Evolutionary conservation across 2,888 invertebrate species (phyloP).

Genomic region (Diploptera punctata): DNA sequence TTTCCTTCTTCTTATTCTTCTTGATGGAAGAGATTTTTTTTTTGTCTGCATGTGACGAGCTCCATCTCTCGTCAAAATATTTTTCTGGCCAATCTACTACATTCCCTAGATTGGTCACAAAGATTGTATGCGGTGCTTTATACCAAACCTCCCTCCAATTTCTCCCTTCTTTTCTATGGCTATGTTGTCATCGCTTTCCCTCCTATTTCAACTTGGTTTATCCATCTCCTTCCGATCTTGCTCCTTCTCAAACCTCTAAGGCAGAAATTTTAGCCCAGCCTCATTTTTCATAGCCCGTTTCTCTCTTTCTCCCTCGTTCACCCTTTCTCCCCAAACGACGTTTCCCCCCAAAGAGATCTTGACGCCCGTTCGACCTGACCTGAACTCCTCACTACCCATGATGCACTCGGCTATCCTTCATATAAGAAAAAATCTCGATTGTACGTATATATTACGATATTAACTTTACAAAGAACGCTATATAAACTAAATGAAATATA

Average conservation of each 20-base stretch:
- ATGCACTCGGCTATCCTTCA: not conserved
- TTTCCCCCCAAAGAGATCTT: conserved; percentile 8
- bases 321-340: not conserved
- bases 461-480: too few species aligned
- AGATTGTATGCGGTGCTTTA: conserved; percentile 20
- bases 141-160: not conserved
- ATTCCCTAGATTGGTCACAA: conserved; percentile 15
- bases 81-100: conserved; percentile 16
- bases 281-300: conserved; percentile 18
- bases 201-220: conserved; percentile 41
- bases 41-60: not conserved
- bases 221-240: conserved; percentile 26
- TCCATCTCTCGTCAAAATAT: conserved; percentile 22
- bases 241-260: conserved; percentile 32
- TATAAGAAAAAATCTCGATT: too few species aligned
- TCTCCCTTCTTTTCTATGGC: conserved; percentile 10
- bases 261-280: conserved; percentile 23
- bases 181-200: conserved; percentile 32
- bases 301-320: conserved; percentile 18
- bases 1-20: too few species aligned
- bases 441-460: too few species aligned
- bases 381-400: not conserved
- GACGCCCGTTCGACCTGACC: conserved; percentile 15
- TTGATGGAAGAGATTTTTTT: not conserved
- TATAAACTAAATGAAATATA: too few species aligned